Percentiles rank a stretch among this genome's conserved stretches.
Evolutionary conservation across 2,113 vertebrate species (phyloP).

Genomic region (Fregetta grallaria): DNA sequence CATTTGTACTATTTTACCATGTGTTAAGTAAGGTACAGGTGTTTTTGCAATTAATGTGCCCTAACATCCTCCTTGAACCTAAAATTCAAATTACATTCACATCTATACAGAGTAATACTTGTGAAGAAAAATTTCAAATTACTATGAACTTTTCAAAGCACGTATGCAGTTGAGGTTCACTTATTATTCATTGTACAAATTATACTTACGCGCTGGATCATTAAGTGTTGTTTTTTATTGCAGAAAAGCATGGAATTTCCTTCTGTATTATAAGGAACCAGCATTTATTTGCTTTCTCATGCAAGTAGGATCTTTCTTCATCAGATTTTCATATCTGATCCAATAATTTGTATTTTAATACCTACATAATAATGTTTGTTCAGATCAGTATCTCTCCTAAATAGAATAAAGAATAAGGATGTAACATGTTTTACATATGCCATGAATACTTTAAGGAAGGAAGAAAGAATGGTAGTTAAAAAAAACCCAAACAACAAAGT

Average conservation of each 20-base stretch:
- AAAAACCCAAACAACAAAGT: not conserved
- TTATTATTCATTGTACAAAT: constrained; percentile 8
- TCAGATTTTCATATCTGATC: constrained; percentile 10
- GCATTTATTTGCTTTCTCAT: constrained; percentile 2
- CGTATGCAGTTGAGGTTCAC: not conserved
- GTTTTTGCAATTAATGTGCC: not conserved
- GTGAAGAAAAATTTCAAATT: not conserved
- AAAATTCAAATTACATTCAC: not conserved
- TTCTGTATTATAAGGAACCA: not conserved
- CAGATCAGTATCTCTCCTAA: constrained; percentile 23
- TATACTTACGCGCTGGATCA: not conserved
- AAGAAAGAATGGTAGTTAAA: not conserved
- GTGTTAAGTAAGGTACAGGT: not conserved
- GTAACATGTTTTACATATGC: not conserved
- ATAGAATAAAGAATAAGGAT: not conserved
- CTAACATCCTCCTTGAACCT: not conserved
- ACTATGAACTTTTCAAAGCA: not conserved
- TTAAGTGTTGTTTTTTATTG: not conserved
- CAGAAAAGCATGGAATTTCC: not conserved
- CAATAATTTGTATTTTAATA: constrained; percentile 19
- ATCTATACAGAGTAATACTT: not conserved
- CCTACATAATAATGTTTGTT: not conserved
- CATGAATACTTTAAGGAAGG: not conserved
- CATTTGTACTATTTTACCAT: not conserved
- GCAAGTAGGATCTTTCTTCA: not conserved